Percentiles rank a stretch among this genome's conserved stretches.
These are phyloP conservation scores for Cotesia chilonis DNA, from an alignment of 1,140 invertebrate species.

Conservation along the genomic window DNA sequence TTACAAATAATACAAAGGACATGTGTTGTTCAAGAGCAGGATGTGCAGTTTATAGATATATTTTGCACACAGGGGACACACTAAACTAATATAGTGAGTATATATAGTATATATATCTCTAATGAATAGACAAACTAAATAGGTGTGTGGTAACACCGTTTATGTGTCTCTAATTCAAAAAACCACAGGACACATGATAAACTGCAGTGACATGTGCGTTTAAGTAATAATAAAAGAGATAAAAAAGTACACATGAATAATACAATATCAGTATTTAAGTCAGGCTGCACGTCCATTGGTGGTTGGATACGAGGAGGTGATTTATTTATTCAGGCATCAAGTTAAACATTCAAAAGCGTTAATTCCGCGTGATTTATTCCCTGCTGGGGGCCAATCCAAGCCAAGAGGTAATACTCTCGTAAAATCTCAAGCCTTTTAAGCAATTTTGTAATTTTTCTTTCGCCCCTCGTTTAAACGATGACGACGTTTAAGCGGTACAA, in stretches of 20 bases:
- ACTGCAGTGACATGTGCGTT: conserved; percentile 16
- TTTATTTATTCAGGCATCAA: conserved; percentile 27
- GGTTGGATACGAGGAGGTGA: conserved; percentile 16
- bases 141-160: neutral
- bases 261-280: conserved; percentile 28
- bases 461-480: conserved; percentile 2
- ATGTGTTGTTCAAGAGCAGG: conserved; percentile 26
- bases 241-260: conserved; percentile 3
- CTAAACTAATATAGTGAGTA: no score
- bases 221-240: conserved; percentile 9
- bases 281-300: conserved; percentile 23
- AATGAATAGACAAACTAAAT: no score
- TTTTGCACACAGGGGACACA: conserved; percentile 10
- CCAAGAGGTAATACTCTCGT: conserved; percentile 14
- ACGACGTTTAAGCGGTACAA: conserved; percentile 42
- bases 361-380: conserved; percentile 37
- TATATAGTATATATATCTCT: no score
- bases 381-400: conserved; percentile 5
- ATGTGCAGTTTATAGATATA: conserved; percentile 1
- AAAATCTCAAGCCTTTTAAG: conserved; percentile 28
- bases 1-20: conserved; percentile 17
- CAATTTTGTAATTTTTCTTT: conserved; percentile 30
- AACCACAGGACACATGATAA: conserved; percentile 14
- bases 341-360: conserved; percentile 25
- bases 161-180: neutral